Base-by-base conservation (phyloP, 2,113 vertebrate genomes). In the Melanerpes formicivorus region DNA sequence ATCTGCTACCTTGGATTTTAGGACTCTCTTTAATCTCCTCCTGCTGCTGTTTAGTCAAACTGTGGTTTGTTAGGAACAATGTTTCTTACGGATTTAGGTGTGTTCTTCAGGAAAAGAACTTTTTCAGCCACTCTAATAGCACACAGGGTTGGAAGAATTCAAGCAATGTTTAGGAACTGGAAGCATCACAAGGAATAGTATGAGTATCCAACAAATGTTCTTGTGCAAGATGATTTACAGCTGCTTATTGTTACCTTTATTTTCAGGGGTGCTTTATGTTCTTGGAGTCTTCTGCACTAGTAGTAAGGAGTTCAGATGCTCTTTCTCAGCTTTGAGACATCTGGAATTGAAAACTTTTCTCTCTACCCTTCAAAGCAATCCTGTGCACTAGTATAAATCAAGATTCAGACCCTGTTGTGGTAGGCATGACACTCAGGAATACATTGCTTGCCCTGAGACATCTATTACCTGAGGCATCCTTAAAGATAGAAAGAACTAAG, bases 1-100 rank as follows among this genome's bases (percentile, higher is more conserved):
- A 77, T 95, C 92, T 96, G 96, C 65, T 96, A 59, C 80, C 44
- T 87, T 92, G 66, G 92, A 87, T 92, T 90, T 95, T 46, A 93
- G 86, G 73, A 78, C 21, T 88, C 88, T 77, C 30, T 90, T 64
- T 52, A 23, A 27, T 23, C 42, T 75, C 27, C 80, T 85, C 32
- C 81, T 91, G 80, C 70, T 96, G 74, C 78, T 93, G 80, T 63
- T 87, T 30, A 91, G 81, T 83, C 62, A 77, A 71, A 79, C 44
- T 80, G 29, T 79, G 17, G 19, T 90, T 90, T 89, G 67, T 73
- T 94, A 77, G 78, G 69, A 73, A 85, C 30, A 72, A 1, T 32
- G 48, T 86, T 92, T 90, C 7, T 6, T n/a, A 19, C 71, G 84
- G 29, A 83, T 74, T 74, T 52, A 56, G 82, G 65, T 64, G 19